Conservation (phyloP, 2,888 invertebrate species). For the Globia sparganii region DNA sequence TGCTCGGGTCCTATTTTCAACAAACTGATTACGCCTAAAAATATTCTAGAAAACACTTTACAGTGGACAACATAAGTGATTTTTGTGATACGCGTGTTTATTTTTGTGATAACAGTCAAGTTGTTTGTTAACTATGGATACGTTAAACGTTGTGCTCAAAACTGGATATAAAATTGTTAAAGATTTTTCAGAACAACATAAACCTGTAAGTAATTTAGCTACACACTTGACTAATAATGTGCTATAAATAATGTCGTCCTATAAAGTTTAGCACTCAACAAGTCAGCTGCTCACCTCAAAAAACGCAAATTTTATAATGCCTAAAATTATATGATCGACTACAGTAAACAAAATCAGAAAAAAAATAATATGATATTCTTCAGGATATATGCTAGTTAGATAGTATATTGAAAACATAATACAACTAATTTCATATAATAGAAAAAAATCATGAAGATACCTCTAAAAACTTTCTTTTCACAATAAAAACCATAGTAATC, state of each 20-base stretch:
- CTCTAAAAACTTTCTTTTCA: no score
- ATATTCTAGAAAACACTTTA: slow-evolving; percentile 45
- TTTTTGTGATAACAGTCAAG: slow-evolving; percentile 49
- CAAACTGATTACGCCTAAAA: slow-evolving; percentile 47
- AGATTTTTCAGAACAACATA: slow-evolving; percentile 84
- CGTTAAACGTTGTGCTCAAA: slow-evolving; percentile 84
- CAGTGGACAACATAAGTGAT: slow-evolving; percentile 41
- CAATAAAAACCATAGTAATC: no score
- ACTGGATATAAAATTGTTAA: slow-evolving; percentile 87
- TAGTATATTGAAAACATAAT: no score
- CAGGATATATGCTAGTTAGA: no score
- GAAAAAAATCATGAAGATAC: no score
- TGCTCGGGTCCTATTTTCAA: slow-evolving; percentile 69
- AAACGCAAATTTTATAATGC: no score
- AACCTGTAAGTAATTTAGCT: slow-evolving; percentile 79
- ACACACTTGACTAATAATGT: neutral
- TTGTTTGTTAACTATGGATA: slow-evolving; percentile 78
- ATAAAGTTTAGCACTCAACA: slow-evolving; percentile 15
- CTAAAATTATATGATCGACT: no score
- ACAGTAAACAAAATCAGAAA: no score
- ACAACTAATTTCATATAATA: no score
- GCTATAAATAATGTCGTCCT: slow-evolving; percentile 9
- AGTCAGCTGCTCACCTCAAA: slow-evolving; percentile 8
- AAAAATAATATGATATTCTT: no score
- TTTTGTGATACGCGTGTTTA: slow-evolving; percentile 51